Percentiles rank a stretch among this genome's conserved stretches.
Conservation (phyloP, 1,140 invertebrate genomes). For the Pseudomyrmex pallidus region DNA sequence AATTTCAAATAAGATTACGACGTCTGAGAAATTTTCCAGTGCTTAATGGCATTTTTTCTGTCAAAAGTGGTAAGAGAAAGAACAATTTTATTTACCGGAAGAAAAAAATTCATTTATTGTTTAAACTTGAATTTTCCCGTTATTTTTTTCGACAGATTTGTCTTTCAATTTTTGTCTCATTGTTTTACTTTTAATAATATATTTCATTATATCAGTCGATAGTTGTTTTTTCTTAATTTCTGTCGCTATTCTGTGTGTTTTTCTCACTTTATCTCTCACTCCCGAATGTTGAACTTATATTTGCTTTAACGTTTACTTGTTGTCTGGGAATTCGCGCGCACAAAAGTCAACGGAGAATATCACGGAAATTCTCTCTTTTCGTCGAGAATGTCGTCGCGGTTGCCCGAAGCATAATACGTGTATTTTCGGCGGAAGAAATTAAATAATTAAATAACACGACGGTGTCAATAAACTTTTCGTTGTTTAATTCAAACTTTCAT, state of each 20-base stretch:
- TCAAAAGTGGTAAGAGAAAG: conserved; percentile 13
- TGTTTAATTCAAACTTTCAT: conserved; percentile 53
- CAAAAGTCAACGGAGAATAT: conserved; percentile 44
- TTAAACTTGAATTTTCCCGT: too few species aligned
- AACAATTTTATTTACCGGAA: neutral
- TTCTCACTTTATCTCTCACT: conserved; percentile 21
- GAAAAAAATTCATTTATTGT: too few species aligned
- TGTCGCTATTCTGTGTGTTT: neutral
- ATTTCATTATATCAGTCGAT: too few species aligned
- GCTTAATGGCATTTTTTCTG: conserved; percentile 33
- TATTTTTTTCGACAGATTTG: too few species aligned
- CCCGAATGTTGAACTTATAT: conserved; percentile 35
- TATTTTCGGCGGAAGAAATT: neutral
- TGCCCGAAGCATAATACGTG: neutral
- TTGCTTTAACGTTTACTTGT: conserved; percentile 52
- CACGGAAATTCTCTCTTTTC: conserved; percentile 1
- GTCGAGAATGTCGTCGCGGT: conserved; percentile 26
- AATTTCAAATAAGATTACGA: conserved; percentile 75
- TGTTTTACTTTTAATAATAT: neutral
- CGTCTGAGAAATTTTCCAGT: conserved; percentile 61
- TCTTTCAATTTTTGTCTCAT: conserved; percentile 29
- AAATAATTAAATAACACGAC: conserved; percentile 55
- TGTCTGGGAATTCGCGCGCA: neutral
- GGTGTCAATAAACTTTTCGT: conserved; percentile 51
- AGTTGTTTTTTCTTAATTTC: too few species aligned